phyloP scores from a whole-genome alignment of 2,797 vertebrate genomes.

The Siniperca scherzeri region DNA sequence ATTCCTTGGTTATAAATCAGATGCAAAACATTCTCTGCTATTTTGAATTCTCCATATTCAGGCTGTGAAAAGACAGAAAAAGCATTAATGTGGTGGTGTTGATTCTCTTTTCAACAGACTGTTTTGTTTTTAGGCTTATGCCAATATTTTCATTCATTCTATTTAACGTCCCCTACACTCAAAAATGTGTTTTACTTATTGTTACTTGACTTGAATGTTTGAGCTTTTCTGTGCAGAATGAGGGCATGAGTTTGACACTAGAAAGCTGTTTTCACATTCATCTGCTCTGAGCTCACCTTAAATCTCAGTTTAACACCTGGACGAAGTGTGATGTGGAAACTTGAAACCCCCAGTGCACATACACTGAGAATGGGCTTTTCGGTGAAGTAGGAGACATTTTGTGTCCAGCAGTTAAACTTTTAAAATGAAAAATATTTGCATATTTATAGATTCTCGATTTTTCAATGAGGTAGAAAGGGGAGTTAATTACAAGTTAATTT shows the following conservation, averaged over 20 bases:
- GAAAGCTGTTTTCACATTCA: not conserved
- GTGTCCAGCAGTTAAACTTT: too few species aligned
- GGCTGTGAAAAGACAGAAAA: conserved; percentile 84
- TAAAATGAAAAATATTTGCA: too few species aligned
- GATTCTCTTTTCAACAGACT: not conserved
- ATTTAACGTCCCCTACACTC: too few species aligned
- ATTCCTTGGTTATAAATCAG: conserved; percentile 99
- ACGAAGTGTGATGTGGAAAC: too few species aligned
- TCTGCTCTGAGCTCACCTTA: not conserved
- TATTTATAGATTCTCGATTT: too few species aligned
- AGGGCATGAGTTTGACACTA: not conserved
- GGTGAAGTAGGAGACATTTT: too few species aligned
- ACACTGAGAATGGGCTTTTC: too few species aligned
- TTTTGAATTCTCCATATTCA: conserved; percentile 99
- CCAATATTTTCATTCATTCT: not conserved
- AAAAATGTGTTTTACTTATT: too few species aligned
- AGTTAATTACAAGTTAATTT: too few species aligned
- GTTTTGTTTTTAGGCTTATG: not conserved
- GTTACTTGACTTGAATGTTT: too few species aligned
- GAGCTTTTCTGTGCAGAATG: not conserved
- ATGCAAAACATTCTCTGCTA: conserved; percentile 97
- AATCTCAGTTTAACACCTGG: not conserved
- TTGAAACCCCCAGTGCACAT: too few species aligned
- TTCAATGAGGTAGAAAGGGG: too few species aligned
- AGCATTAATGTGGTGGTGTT: not conserved